A percentile compares a stretch with the other conserved stretches of the same genome.
phyloP scores from a whole-genome alignment of 2,113 vertebrate species.

The Leucosticte australis region DNA sequence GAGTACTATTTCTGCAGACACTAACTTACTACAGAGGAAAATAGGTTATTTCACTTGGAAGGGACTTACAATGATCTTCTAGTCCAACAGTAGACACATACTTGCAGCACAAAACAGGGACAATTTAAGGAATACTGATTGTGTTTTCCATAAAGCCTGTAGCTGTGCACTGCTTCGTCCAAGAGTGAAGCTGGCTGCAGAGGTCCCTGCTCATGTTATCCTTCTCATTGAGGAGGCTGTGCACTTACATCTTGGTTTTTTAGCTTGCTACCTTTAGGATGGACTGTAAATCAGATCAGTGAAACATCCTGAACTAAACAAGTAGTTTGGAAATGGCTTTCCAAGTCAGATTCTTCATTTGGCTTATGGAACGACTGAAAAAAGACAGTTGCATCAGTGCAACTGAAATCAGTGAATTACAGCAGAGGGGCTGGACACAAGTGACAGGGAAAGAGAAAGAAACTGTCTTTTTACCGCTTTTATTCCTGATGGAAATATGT shows the following conservation, averaged over 20 bases:
- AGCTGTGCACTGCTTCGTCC: neutral
- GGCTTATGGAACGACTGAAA: neutral
- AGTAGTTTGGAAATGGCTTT: neutral
- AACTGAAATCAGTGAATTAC: neutral
- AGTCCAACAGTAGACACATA: neutral
- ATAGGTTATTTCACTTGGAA: neutral
- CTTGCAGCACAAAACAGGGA: neutral
- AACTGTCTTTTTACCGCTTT: neutral
- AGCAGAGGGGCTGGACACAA: neutral
- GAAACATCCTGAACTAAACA: neutral
- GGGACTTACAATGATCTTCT: neutral
- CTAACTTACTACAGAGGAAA: neutral
- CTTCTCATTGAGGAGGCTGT: neutral
- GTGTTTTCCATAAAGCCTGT: neutral
- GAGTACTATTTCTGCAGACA: neutral
- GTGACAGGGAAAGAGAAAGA: neutral
- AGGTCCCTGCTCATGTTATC: neutral
- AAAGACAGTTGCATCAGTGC: neutral
- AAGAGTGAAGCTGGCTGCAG: neutral
- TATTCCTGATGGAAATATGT: neutral
- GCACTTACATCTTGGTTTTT: neutral
- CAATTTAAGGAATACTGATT: neutral
- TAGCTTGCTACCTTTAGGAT: neutral
- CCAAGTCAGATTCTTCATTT: neutral
- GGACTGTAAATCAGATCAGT: neutral